Evolutionary conservation across 1,140 invertebrate species (phyloP), one percentile per base, ranked within the genome.

Genomic region (Plectrocnemia conspersa): DNA sequence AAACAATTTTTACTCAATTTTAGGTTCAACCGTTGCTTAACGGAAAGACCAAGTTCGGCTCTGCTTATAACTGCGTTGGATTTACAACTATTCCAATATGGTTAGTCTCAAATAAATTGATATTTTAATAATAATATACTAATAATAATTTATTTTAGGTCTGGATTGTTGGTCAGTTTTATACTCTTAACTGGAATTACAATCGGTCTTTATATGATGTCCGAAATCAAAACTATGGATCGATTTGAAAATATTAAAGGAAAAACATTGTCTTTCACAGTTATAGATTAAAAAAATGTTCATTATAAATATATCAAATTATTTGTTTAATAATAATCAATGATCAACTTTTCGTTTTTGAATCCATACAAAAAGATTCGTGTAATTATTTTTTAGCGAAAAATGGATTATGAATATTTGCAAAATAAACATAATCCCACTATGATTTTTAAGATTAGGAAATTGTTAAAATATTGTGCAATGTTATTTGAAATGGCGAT

Each of bases 191-290:
- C 84, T 1, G 92, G 95, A 45, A 75, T 97, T 21, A 78, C 81
- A 4, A 82, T 88, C 68, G 96, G 89, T 1, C 75, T 97, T 6
- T 77, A 77, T 1, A 93, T 97, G 86, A 84, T 99, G 38, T 79
- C 93, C 68, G 86, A 91, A 65, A 94, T 99, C 61, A 89, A 89
- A 64, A 97, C 94, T n/a, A 96, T 95, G 83, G 97, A 99, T 72
- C 79, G 89, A 66, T 99, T 98, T 76, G 96, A 99, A 77, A 97
- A 96, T 76, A 89, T 91, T 22, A 96, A 97, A 70, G 90, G 91
- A 62, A 97, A 97, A 73, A 86, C 89, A 45, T 83, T 97, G 40
- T 87, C 86, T 4, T 85, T 97, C 53, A 88, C 82, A 48, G 79
- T 82, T 32, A 73, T 76, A 50, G 89, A 92, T 64, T 91, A 82